These are phyloP conservation scores for Lordiphosa clarofinis DNA, from an alignment of 1,140 invertebrate genomes.

Conservation along the genomic window DNA sequence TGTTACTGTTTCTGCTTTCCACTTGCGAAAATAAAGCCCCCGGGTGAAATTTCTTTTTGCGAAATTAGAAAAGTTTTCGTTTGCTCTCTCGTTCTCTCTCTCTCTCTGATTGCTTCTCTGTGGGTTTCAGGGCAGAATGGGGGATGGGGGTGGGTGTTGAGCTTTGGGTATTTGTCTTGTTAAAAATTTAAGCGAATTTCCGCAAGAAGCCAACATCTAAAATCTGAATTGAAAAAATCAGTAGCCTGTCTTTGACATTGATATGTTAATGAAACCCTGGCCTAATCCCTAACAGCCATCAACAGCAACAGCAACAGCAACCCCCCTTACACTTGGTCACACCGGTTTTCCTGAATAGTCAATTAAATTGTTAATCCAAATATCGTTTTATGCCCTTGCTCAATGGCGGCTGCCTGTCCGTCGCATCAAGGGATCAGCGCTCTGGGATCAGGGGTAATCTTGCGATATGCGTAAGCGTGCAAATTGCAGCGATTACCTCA, in stretches of 20 bases:
- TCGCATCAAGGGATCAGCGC: conserved; percentile 54
- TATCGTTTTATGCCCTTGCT: conserved; percentile 57
- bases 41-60: conserved; percentile 52
- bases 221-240: conserved; percentile 26
- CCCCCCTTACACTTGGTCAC: conserved; percentile 25
- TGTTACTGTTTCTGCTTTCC: conserved; percentile 37
- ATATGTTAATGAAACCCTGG: conserved; percentile 66
- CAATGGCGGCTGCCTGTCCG: background rate
- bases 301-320: conserved; percentile 18
- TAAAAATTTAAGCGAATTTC: conserved; percentile 77
- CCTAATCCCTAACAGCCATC: conserved; percentile 46
- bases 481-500: conserved; percentile 69
- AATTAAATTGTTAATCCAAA: conserved; percentile 75
- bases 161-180: conserved; percentile 75
- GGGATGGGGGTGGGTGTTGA: conserved; percentile 32
- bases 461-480: conserved; percentile 75
- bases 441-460: conserved; percentile 57
- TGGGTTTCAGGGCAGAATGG: conserved; percentile 1
- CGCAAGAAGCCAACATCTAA: conserved; percentile 59
- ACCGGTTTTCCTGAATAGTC: conserved; percentile 61
- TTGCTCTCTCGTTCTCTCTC: conserved; percentile 3
- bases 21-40: conserved; percentile 42
- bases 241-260: conserved; percentile 60
- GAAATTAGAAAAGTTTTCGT: conserved; percentile 72
- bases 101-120: conserved; percentile 12